These are phyloP conservation scores for Halocynthia roretzi DNA, from an alignment of 23 tunicate genomes.

Conservation along the genomic window DNA sequence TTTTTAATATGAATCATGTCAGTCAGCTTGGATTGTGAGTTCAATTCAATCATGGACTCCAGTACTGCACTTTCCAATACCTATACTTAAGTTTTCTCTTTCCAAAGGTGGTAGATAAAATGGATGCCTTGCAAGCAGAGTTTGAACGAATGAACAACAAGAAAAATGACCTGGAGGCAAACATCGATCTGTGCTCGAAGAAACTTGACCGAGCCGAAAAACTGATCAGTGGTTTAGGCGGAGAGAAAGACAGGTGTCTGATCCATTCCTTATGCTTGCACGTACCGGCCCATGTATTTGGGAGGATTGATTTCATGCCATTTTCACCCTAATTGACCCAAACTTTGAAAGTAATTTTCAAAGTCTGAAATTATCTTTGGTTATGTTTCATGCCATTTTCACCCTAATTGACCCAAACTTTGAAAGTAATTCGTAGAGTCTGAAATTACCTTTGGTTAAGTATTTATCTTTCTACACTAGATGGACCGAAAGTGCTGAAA, in stretches of 20 bases:
- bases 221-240: slow-evolving; percentile 85
- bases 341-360: background rate
- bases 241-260: slow-evolving; percentile 80
- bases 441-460: background rate
- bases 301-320: background rate
- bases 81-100: background rate
- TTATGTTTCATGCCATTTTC: background rate
- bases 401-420: background rate
- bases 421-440: background rate
- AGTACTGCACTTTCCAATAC: background rate
- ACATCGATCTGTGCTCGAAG: slow-evolving; percentile 87
- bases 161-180: slow-evolving; percentile 76
- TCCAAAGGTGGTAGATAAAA: slow-evolving; percentile 80
- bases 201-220: slow-evolving; percentile 88
- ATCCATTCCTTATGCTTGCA: no score
- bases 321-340: background rate
- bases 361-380: background rate
- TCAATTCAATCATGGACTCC: no score
- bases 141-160: slow-evolving; percentile 81
- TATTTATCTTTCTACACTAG: slow-evolving; percentile 7
- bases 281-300: no score
- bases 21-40: no score
- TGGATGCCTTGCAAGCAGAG: slow-evolving; percentile 71
- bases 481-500: slow-evolving; percentile 81
- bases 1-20: no score